Conservation (phyloP, 2,797 vertebrate genomes). For the Lacerta agilis region DNA sequence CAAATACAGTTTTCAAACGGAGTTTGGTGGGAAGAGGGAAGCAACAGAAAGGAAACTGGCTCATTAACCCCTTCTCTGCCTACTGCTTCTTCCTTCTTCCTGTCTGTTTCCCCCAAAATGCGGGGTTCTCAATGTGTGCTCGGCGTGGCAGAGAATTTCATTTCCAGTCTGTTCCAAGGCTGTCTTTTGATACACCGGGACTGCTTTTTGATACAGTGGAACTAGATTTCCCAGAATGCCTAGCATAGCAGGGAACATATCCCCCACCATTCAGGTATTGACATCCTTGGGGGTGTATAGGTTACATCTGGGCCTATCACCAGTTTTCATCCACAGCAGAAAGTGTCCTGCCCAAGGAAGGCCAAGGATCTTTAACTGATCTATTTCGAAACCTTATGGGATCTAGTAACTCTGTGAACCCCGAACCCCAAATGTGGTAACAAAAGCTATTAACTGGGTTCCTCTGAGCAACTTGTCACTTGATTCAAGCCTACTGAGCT, state of each 20-base stretch:
- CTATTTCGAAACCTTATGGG: neutral
- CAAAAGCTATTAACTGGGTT: neutral
- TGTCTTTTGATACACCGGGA: too few species aligned
- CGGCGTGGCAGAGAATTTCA: neutral
- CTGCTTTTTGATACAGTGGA: too few species aligned
- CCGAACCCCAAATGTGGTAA: neutral
- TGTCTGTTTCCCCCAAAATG: neutral
- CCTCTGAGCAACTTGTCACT: neutral
- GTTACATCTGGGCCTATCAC: too few species aligned
- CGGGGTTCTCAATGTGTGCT: neutral
- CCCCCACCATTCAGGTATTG: too few species aligned
- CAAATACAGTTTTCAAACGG: neutral
- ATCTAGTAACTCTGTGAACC: neutral
- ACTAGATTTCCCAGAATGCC: neutral
- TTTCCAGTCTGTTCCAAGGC: neutral
- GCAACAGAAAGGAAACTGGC: too few species aligned
- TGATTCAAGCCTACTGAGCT: neutral
- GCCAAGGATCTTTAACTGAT: neutral
- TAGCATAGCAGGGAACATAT: neutral
- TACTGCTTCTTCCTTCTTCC: neutral
- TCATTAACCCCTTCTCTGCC: neutral
- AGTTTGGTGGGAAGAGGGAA: neutral
- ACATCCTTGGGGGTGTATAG: neutral
- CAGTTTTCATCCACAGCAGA: neutral
- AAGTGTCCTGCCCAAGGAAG: neutral